Percentiles rank a stretch among this genome's conserved stretches.
phyloP scores from a whole-genome alignment of 2,888 invertebrate genomes.

The Drosophila infuscata region DNA sequence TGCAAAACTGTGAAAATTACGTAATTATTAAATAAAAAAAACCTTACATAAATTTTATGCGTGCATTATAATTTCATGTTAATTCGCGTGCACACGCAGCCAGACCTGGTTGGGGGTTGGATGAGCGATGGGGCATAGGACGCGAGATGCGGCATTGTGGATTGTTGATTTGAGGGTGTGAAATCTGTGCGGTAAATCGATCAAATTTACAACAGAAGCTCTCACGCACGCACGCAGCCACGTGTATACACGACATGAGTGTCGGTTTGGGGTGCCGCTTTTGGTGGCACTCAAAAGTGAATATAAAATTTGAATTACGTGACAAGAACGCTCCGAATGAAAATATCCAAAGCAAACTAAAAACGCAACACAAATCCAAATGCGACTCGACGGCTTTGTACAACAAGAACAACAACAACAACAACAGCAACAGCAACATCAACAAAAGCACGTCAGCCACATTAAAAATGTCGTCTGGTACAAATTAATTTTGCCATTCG shows the following conservation, averaged over 20 bases:
- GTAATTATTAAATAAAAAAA: constrained; percentile 54
- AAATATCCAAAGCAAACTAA: constrained; percentile 47
- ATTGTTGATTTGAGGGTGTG: constrained; percentile 23
- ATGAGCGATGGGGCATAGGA: not conserved
- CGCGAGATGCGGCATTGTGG: constrained; percentile 3
- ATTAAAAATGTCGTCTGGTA: constrained; percentile 78
- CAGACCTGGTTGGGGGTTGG: not conserved
- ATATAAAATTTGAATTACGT: constrained; percentile 81
- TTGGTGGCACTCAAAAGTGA: constrained; percentile 52
- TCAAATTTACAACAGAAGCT: constrained; percentile 53
- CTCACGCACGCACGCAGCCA: constrained; percentile 40
- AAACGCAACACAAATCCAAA: constrained; percentile 60
- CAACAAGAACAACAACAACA: constrained; percentile 7
- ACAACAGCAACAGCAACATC: not conserved
- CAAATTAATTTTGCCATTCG: constrained; percentile 78
- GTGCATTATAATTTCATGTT: constrained; percentile 74
- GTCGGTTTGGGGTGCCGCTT: not conserved
- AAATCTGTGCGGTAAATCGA: constrained; percentile 65
- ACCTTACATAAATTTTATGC: constrained; percentile 49
- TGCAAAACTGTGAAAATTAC: constrained; percentile 68
- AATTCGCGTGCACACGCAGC: constrained; percentile 46
- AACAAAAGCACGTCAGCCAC: constrained; percentile 51
- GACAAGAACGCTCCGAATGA: constrained; percentile 61
- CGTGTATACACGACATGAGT: constrained; percentile 17
- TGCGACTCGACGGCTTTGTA: constrained; percentile 31